These are phyloP conservation scores for Columba guinea DNA, from an alignment of 2,797 vertebrate genomes.

Conservation along the genomic window DNA sequence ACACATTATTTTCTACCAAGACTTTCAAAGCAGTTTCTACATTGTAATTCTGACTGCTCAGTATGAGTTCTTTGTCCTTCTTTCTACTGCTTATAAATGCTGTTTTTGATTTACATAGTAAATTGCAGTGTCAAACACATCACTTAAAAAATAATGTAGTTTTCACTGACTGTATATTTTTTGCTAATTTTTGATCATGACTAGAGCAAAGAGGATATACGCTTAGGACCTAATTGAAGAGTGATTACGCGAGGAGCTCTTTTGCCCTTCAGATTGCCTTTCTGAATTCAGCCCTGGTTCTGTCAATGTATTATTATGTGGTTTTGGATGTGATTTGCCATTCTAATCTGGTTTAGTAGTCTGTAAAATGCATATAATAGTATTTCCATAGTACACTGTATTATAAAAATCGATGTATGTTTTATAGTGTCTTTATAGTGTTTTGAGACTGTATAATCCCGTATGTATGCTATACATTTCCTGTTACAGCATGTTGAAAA, in stretches of 20 bases:
- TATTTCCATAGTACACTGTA: neutral
- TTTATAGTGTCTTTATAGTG: neutral
- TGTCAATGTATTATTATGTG: neutral
- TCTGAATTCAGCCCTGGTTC: neutral
- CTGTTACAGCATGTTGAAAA: neutral
- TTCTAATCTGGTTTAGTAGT: neutral
- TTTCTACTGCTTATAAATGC: slow-evolving; percentile 22
- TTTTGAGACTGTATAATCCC: neutral
- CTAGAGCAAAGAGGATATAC: slow-evolving; percentile 17
- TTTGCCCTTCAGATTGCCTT: neutral
- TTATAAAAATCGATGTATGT: neutral
- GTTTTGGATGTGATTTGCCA: neutral
- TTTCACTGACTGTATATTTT: slow-evolving; percentile 31
- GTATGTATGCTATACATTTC: neutral
- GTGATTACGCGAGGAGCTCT: slow-evolving; percentile 7
- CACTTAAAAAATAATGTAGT: slow-evolving; percentile 5
- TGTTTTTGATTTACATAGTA: slow-evolving; percentile 2
- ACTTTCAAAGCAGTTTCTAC: neutral
- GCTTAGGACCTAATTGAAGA: slow-evolving; percentile 31
- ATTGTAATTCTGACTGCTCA: slow-evolving; percentile 6
- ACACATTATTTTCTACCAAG: slow-evolving; percentile 28
- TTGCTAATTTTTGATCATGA: slow-evolving; percentile 10
- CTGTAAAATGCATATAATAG: neutral
- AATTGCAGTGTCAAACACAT: slow-evolving; percentile 9
- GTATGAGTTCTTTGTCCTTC: slow-evolving; percentile 1